Conservation (phyloP, 2,888 invertebrate genomes). For the Andricus curvator region DNA sequence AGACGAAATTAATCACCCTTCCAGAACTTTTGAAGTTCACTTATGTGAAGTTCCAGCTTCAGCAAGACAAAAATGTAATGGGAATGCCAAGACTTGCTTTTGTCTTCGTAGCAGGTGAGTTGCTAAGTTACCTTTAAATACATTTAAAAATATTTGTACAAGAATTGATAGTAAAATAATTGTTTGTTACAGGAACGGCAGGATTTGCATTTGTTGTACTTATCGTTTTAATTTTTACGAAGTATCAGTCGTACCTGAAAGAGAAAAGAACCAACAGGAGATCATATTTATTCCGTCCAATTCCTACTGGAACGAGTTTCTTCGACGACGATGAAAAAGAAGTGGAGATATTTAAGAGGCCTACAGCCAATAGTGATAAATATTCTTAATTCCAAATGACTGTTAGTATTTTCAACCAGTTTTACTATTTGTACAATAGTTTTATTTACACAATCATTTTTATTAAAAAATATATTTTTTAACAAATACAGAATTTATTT, state of each 20-base stretch:
- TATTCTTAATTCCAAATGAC: slow-evolving; percentile 59
- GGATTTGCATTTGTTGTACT: slow-evolving; percentile 80
- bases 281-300: slow-evolving; percentile 82
- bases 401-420: slow-evolving; percentile 42
- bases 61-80: slow-evolving; percentile 84
- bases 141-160: too few species aligned
- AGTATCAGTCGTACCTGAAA: slow-evolving; percentile 76
- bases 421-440: slow-evolving; percentile 27
- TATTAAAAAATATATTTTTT: slow-evolving; percentile 19
- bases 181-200: slow-evolving; percentile 79
- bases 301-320: slow-evolving; percentile 80
- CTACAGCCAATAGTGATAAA: slow-evolving; percentile 54
- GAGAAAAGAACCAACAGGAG: slow-evolving; percentile 76
- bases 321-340: slow-evolving; percentile 80
- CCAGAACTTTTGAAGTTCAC: slow-evolving; percentile 64
- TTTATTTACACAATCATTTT: slow-evolving; percentile 24
- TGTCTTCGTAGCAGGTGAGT: slow-evolving; percentile 85
- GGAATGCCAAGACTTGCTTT: slow-evolving; percentile 89
- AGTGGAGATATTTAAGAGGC: slow-evolving; percentile 79
- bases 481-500: slow-evolving; percentile 29
- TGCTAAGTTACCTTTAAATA: background rate
- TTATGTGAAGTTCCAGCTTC: slow-evolving; percentile 83
- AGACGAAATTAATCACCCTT: slow-evolving; percentile 79
- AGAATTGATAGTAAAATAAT: too few species aligned
- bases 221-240: slow-evolving; percentile 76